These are phyloP conservation scores for Agapornis canus DNA, from an alignment of 2,797 vertebrate genomes.

Conservation along the genomic window DNA sequence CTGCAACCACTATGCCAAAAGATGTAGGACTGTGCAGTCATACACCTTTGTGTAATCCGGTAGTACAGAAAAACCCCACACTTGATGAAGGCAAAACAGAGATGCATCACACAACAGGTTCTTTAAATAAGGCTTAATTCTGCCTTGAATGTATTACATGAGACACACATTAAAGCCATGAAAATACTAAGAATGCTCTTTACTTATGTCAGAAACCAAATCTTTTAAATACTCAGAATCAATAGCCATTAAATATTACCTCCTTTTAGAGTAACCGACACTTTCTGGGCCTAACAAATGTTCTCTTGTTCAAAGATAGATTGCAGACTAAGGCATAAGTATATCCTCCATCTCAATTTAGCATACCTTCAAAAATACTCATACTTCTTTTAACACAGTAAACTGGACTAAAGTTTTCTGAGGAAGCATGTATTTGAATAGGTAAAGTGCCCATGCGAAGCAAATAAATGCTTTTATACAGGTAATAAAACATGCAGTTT, in stretches of 20 bases:
- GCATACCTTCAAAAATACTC: neutral
- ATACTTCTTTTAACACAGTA: neutral
- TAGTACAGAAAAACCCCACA: neutral
- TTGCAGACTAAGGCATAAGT: neutral
- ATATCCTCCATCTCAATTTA: neutral
- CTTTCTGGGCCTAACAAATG: neutral
- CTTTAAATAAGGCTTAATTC: neutral
- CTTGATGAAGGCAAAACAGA: neutral
- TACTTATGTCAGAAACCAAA: neutral
- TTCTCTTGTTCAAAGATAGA: neutral
- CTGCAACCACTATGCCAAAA: neutral
- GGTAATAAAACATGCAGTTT: neutral
- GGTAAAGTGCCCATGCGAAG: neutral
- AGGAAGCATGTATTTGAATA: neutral
- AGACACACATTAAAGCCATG: neutral
- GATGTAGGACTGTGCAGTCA: fast-evolving
- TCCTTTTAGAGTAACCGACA: neutral
- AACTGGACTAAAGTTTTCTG: neutral
- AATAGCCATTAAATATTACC: neutral
- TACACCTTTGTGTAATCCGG: neutral
- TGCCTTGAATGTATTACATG: neutral
- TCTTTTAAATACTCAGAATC: neutral
- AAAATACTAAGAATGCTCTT: neutral
- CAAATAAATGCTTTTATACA: neutral
- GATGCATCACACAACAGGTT: neutral